Evolutionary conservation across 2,113 vertebrate species (phyloP).

Genomic region (Prinia subflava): DNA sequence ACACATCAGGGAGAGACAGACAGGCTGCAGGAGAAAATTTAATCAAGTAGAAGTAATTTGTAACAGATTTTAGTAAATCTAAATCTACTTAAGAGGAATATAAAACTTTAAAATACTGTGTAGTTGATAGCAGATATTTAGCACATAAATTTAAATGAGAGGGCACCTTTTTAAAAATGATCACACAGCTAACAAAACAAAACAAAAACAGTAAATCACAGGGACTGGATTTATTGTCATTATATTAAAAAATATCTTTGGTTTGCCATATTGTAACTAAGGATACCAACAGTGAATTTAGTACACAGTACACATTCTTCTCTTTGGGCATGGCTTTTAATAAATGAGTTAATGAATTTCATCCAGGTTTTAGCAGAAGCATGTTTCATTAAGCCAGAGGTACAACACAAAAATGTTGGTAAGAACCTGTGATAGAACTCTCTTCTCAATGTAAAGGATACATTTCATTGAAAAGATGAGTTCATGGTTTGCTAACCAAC

Average conservation of each 20-base stretch:
- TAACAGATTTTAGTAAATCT: slow-evolving; percentile 13
- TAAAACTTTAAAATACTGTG: background rate
- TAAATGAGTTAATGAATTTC: background rate
- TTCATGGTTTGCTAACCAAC: background rate
- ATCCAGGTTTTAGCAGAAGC: background rate
- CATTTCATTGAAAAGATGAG: background rate
- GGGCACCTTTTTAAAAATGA: background rate
- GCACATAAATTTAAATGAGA: background rate
- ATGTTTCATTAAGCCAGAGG: background rate
- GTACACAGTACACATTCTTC: background rate
- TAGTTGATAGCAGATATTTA: background rate
- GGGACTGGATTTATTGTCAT: background rate
- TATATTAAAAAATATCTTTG: background rate
- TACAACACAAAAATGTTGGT: background rate
- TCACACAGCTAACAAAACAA: background rate
- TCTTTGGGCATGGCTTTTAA: background rate
- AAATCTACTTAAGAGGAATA: background rate
- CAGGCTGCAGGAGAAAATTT: slow-evolving; percentile 32
- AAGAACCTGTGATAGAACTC: background rate
- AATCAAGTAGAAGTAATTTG: slow-evolving; percentile 1
- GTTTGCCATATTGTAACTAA: background rate
- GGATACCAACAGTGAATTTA: background rate
- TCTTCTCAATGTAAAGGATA: background rate
- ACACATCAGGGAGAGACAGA: slow-evolving; percentile 60
- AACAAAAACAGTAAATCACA: background rate